Percentiles rank a stretch among this genome's conserved stretches.
Evolutionary conservation across 2,888 invertebrate species (phyloP).

Genomic region (Sphecodes monilicornis): DNA sequence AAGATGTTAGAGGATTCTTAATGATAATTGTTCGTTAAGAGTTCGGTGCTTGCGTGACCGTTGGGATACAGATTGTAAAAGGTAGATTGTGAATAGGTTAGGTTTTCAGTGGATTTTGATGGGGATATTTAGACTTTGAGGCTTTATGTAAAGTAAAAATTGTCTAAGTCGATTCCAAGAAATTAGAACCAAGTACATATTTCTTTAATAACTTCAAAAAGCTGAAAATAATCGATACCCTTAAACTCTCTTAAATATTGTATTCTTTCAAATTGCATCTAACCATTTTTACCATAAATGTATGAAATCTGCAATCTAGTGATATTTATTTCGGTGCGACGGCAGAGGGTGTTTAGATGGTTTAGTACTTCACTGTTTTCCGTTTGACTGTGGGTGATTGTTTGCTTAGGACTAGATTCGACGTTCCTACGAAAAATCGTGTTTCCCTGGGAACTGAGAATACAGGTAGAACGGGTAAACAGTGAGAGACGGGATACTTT

Average conservation of each 20-base stretch:
- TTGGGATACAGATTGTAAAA: not conserved
- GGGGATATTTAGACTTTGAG: too few species aligned
- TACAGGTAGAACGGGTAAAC: not conserved
- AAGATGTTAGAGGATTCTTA: not conserved
- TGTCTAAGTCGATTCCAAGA: too few species aligned
- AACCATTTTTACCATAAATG: too few species aligned
- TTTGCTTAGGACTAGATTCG: not conserved
- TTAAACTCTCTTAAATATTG: too few species aligned
- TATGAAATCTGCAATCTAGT: too few species aligned
- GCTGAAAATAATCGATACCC: too few species aligned
- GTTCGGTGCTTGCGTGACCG: not conserved
- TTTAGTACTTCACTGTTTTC: not conserved
- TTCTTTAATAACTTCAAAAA: too few species aligned
- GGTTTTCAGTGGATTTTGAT: not conserved
- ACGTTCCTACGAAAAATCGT: not conserved
- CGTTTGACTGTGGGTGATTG: not conserved
- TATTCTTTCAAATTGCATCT: too few species aligned
- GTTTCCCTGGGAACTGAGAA: not conserved
- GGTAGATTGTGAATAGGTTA: too few species aligned
- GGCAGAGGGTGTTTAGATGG: not conserved
- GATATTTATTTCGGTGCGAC: too few species aligned
- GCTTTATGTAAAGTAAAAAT: too few species aligned
- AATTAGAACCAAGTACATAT: too few species aligned
- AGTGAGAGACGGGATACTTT: not conserved
- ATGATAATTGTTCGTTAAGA: not conserved